Conservation (phyloP, 2,797 vertebrate species). For the Gallinago stenura region DNA sequence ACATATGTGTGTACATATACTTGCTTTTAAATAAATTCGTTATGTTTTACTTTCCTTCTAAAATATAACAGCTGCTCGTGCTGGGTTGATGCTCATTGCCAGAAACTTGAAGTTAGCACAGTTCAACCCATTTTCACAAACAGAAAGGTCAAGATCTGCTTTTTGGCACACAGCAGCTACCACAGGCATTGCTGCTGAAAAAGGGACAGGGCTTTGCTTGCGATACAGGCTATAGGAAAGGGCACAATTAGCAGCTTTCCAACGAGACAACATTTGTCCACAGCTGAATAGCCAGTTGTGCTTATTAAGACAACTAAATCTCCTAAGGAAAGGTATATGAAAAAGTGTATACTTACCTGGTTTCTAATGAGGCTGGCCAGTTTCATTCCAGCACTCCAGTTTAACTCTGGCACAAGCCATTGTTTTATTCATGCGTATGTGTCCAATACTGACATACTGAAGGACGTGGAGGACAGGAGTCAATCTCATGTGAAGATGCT, state of each 20-base stretch:
- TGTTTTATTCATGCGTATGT: background rate
- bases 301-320: background rate
- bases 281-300: background rate
- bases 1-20: fast-evolving
- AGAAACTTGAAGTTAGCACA: background rate
- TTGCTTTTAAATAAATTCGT: background rate
- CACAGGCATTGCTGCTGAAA: background rate
- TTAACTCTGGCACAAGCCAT: background rate
- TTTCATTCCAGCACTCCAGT: background rate
- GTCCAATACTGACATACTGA: background rate
- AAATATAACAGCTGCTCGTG: background rate
- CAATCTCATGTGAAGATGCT: background rate
- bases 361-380: background rate
- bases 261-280: background rate
- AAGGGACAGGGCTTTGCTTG: background rate
- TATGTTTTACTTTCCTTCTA: background rate
- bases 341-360: background rate
- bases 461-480: background rate
- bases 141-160: slow-evolving; percentile 3
- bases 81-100: background rate
- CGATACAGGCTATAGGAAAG: background rate
- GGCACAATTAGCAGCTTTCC: background rate
- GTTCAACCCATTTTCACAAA: background rate
- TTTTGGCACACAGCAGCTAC: background rate
- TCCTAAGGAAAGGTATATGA: background rate